Conservation (phyloP, 2,888 invertebrate genomes). For the Catocala nupta region DNA sequence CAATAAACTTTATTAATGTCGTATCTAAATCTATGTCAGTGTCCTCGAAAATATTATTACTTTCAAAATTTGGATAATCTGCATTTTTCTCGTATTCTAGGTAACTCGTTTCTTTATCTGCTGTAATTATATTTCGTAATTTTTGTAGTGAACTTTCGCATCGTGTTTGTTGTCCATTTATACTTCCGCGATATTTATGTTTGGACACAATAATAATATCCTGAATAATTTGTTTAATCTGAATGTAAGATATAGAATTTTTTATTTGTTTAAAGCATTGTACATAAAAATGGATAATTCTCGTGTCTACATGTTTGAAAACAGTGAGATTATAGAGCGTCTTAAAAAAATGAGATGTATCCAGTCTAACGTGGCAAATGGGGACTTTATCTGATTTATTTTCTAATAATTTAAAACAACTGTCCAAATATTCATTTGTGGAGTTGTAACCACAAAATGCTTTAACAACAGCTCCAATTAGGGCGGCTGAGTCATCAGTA, state of each 20-base stretch:
- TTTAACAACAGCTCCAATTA: slow-evolving; percentile 26
- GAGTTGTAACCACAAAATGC: slow-evolving; percentile 17
- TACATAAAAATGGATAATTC: slow-evolving; percentile 20
- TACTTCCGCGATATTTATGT: slow-evolving; percentile 14
- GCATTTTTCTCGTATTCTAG: slow-evolving; percentile 16
- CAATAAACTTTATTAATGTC: slow-evolving; percentile 15
- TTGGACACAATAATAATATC: slow-evolving; percentile 11
- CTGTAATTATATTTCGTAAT: slow-evolving; percentile 13
- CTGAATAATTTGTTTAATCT: slow-evolving; percentile 11
- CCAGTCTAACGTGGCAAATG: slow-evolving; percentile 17
- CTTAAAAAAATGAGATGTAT: slow-evolving; percentile 21
- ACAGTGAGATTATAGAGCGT: slow-evolving; percentile 9
- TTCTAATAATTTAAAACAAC: slow-evolving; percentile 20
- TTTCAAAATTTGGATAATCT: slow-evolving; percentile 16
- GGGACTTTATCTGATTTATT: slow-evolving; percentile 9
- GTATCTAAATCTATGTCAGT: slow-evolving; percentile 17
- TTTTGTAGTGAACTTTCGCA: slow-evolving; percentile 12
- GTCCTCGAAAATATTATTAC: slow-evolving; percentile 16
- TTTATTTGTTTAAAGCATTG: slow-evolving; percentile 19
- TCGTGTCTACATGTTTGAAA: slow-evolving; percentile 21
- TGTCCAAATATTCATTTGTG: slow-evolving; percentile 19
- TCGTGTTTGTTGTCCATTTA: slow-evolving; percentile 15
- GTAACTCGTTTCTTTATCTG: slow-evolving; percentile 14
- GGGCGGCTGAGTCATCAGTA: slow-evolving; percentile 23
- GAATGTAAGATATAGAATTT: slow-evolving; percentile 9